Base-by-base conservation (phyloP, 1,140 invertebrate genomes). In the Ceratosolen solmsi region DNA sequence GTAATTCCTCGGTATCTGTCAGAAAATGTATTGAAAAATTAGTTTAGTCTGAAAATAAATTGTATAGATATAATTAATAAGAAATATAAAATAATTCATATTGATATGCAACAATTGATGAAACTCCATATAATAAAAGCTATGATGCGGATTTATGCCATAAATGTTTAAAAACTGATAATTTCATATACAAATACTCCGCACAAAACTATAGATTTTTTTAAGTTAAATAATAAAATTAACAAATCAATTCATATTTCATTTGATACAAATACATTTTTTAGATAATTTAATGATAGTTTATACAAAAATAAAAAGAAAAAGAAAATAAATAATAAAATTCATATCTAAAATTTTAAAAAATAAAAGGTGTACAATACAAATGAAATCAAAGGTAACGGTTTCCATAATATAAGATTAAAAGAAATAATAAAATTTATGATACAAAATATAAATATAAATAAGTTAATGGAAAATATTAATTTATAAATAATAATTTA, bases 371-470 rank as follows among this genome's bases (percentile, higher is more conserved):
- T n/a, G n/a, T n/a, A n/a, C n/a, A n/a, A n/a, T n/a, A n/a, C n/a
- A n/a, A n/a, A n/a, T n/a, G n/a, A n/a, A 33, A 51, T 1, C 11
- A 72, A 51, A 41, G 13, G 17, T 46, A 30, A 72, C 13, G 1
- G 2, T 25, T 17, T 1, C 71, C 20, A 33, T 54, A 54, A n/a
- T n/a, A 49, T 73, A 25, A 25, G 33, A 7, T 60, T 75, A n/a
- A 60, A 60, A 75, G 73, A 75, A 33, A 75, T 75, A 38, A 60
- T 75, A 58, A 54, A 75, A 41, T n/a, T 58, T 22, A 60, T 75
- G 54, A 22, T 36, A 17, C 58, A 60, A 75, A 75, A 75, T 15
- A 20, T 75, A 11, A 38, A 75, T 17, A 17, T 1, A 56, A 49
- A 63, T 76, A 49, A 46, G 11, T 38, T 51, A 17, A 60, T n/a